Evolutionary conservation across 2,797 vertebrate species (phyloP), one percentile per base, ranked within the genome.

Genomic region (Bradypus variegatus): DNA sequence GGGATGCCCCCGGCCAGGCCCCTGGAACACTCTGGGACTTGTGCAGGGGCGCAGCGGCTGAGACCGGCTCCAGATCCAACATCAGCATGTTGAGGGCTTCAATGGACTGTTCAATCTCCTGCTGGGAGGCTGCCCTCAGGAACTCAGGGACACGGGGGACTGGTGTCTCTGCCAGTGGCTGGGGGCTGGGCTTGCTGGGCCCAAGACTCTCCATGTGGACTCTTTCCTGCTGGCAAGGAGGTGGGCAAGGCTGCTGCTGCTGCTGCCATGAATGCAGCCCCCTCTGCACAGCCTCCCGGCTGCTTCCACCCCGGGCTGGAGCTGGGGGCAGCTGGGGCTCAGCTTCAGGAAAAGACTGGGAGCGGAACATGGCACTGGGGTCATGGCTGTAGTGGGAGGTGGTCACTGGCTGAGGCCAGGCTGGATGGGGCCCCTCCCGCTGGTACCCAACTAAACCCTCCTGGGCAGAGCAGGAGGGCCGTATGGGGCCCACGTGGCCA

Each of bases 21-120:
- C 96, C 69, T 0, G 97, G 98, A 33, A 98, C 98, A 1, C 98
- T 99, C 95, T 99, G 98, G 0, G 98, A 99, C 95, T 99, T 99
- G 95, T 98, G 98, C 90, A 98, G 97, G 31, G 97, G 98, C 27
- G 94, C 95, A 0, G 96, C 91, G 0, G 98, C 94, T 0, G 98
- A 97, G 18, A 97, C 92, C 0, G 97, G 97, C 15, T 99, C 98
- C 13, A 99, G 97, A 94, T 99, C 98, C 93, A 98, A 95, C 99
- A 99, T 99, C 27, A 99, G 98, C 96, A 99, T 98, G 84, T 99
- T 99, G 9, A 99, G 98, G 5, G 98, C 97, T 97, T 99, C 99
- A 0, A 99, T 99, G 48, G 99, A 99, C 96, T 99, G 98, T 95
- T 99, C 98, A 0, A 99, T 99, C 97, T 99, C 99, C 95, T 97